These are phyloP conservation scores for Rhinoraja longicauda DNA, from an alignment of 2,797 vertebrate genomes.

Conservation along the genomic window DNA sequence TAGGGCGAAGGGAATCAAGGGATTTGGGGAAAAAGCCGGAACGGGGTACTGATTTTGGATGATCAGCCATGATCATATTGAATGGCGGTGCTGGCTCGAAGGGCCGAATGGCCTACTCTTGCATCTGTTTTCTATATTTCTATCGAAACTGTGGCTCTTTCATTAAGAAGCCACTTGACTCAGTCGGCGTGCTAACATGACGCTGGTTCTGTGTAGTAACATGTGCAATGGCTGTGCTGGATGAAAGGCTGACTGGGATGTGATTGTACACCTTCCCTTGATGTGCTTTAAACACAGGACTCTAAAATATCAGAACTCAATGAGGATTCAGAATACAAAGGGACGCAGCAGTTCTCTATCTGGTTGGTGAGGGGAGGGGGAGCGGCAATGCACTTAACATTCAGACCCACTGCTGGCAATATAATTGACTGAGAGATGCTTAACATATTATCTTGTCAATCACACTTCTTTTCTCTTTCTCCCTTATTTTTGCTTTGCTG, in stretches of 20 bases:
- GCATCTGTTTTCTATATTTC: no score
- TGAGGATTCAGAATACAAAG: not conserved
- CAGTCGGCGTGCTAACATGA: not conserved
- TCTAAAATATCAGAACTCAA: not conserved
- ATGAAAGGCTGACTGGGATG: not conserved
- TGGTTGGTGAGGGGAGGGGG: not conserved
- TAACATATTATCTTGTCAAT: slow-evolving; percentile 36
- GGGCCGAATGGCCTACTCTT: no score
- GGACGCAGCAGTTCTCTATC: slow-evolving; percentile 3
- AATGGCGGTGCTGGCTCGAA: no score
- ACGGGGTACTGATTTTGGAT: no score
- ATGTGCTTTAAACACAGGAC: not conserved
- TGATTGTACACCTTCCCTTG: not conserved
- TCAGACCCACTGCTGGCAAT: slow-evolving; percentile 20
- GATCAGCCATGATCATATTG: no score
- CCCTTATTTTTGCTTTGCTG: not conserved
- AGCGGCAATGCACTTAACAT: slow-evolving; percentile 6
- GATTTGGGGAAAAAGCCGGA: no score
- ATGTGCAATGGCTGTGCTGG: not conserved
- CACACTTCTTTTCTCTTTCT: slow-evolving; percentile 20
- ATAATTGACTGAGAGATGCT: slow-evolving; percentile 34
- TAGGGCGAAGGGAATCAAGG: no score
- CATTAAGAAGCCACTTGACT: slow-evolving; percentile 8
- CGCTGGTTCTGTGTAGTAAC: not conserved
- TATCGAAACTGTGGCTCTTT: not conserved